Evolutionary conservation across 2,113 vertebrate species (phyloP).

Genomic region (Trichomycterus rosablanca): DNA sequence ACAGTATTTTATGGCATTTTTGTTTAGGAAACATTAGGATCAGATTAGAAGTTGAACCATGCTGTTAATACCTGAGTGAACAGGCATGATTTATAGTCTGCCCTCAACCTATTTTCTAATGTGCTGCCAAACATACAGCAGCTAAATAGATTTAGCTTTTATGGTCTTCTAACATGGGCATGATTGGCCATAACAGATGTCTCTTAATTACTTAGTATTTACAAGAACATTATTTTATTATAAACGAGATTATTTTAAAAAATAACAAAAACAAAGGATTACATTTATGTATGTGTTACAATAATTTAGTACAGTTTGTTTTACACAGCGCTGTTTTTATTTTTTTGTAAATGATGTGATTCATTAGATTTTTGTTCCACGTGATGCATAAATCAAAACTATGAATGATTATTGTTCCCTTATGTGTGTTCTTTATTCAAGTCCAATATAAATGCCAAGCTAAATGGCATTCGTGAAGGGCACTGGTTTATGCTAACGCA

Average conservation of each 20-base stretch:
- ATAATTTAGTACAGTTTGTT: no score
- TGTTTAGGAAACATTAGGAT: no score
- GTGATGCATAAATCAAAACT: no score
- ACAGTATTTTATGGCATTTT: no score
- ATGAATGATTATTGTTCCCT: no score
- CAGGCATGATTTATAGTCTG: slow-evolving; percentile 9
- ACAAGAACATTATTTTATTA: slow-evolving; percentile 2
- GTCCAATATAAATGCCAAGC: slow-evolving; percentile 31
- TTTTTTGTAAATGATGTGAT: no score
- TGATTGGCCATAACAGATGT: slow-evolving; percentile 1
- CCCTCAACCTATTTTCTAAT: neutral
- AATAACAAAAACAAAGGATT: no score
- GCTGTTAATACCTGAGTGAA: slow-evolving; percentile 13
- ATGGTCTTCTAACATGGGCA: slow-evolving; percentile 12
- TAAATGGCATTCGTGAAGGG: slow-evolving; percentile 53
- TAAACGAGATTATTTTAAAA: no score
- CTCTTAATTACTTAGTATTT: slow-evolving; percentile 20
- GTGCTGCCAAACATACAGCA: neutral
- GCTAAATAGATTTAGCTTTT: slow-evolving; percentile 2
- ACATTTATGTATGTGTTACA: no score
- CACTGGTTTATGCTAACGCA: slow-evolving; percentile 49
- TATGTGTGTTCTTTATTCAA: neutral
- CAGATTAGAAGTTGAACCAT: neutral
- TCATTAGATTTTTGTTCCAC: no score
- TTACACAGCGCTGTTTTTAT: no score